phyloP scores from a whole-genome alignment of 1,140 invertebrate species.

The Eupeodes corollae region DNA sequence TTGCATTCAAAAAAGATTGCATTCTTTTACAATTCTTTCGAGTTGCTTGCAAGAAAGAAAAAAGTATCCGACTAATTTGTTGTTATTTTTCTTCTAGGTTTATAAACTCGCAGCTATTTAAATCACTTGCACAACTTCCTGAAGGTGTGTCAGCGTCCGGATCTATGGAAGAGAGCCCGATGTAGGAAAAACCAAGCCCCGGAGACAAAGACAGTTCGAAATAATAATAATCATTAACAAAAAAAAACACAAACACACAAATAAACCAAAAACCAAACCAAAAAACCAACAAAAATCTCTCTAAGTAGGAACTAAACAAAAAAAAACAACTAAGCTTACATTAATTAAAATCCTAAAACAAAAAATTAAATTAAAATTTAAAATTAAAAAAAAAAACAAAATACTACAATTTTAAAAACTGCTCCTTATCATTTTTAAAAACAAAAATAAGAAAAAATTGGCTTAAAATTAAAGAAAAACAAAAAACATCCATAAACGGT shows the following conservation, averaged over 20 bases:
- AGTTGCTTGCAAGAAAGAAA: neutral
- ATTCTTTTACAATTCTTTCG: neutral
- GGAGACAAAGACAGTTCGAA: conserved; percentile 26
- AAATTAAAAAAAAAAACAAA: too few species aligned
- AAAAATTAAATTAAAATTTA: too few species aligned
- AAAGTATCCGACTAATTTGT: too few species aligned
- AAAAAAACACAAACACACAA: conserved; percentile 8
- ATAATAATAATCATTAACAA: conserved; percentile 36
- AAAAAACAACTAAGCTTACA: too few species aligned
- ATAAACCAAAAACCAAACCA: neutral
- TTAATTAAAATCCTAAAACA: too few species aligned
- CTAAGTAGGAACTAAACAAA: too few species aligned
- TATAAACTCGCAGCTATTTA: conserved; percentile 79
- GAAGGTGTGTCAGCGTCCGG: conserved; percentile 36
- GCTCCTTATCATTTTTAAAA: too few species aligned
- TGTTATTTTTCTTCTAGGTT: conserved; percentile 51
- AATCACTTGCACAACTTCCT: conserved; percentile 56
- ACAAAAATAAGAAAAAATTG: too few species aligned
- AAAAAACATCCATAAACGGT: too few species aligned
- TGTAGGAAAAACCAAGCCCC: conserved; percentile 18
- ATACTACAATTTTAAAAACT: too few species aligned
- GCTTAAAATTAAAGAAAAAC: too few species aligned
- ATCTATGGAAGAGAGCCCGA: conserved; percentile 35
- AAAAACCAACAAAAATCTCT: conserved; percentile 4
- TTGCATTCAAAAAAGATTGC: too few species aligned